phyloP scores from a whole-genome alignment of 2,888 invertebrate genomes.

The Xestia c-nigrum region DNA sequence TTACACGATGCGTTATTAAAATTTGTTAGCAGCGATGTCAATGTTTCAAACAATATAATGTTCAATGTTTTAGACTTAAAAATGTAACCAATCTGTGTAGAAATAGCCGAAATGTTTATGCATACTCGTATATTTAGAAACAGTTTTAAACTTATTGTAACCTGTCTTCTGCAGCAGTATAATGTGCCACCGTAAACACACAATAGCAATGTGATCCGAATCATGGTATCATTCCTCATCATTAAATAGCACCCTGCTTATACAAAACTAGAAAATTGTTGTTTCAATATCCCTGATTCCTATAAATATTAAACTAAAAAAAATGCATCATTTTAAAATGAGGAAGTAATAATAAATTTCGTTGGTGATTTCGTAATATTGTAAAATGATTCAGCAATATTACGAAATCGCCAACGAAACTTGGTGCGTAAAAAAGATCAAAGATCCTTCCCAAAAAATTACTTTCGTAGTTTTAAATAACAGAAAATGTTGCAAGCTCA shows the following conservation, averaged over 20 bases:
- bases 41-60: conserved; percentile 62
- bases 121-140: conserved; percentile 38
- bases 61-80: conserved; percentile 49
- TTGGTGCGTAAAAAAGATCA: no score
- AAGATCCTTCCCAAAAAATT: neutral
- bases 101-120: conserved; percentile 54
- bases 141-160: conserved; percentile 30
- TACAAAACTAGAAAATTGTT: conserved; percentile 31
- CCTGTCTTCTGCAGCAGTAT: conserved; percentile 33
- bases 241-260: conserved; percentile 61
- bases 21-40: conserved; percentile 59
- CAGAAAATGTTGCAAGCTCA: neutral
- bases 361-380: neutral
- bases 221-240: conserved; percentile 63
- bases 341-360: neutral
- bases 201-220: conserved; percentile 52
- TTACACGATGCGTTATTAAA: conserved; percentile 43
- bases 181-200: conserved; percentile 26
- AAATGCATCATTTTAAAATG: neutral
- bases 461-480: neutral
- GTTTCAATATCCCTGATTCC: conserved; percentile 45
- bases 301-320: neutral
- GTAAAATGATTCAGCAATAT: no score
- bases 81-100: conserved; percentile 52
- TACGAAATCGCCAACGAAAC: neutral